Base-by-base conservation (phyloP, 2,888 invertebrate genomes). In the Lymantria monacha region DNA sequence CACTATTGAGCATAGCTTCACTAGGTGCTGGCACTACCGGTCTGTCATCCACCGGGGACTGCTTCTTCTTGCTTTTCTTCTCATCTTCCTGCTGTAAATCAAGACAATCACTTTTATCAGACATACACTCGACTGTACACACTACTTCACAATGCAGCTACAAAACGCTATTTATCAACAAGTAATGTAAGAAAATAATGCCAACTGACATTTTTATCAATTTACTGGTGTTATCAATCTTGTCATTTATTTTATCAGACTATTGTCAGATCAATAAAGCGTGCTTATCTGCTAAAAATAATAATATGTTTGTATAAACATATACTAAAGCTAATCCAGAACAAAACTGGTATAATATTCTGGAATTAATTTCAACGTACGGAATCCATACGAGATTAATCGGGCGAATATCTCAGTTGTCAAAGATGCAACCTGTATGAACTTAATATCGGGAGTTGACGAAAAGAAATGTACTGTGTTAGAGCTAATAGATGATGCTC, bases 1-100 rank as follows among this genome's bases (percentile, higher is more conserved):
- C 63, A 92, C 92, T 91, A 66, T 91, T 90, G 64, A 92, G 90
- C 85, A 91, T 91, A 42, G 91, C 90, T 73, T 91, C 91, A 57
- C 91, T 91, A 42, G 92, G 92, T 49, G 90, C 86, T 0, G 92
- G 92, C 22, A 91, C 92, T 40, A 75, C 63, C 3, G 90, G 90
- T 56, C 91, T 75, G 38, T 91, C 91, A 66, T 91, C 91, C 48
- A 87, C 87, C 0, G 91, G 90, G 13, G 90, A 80, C 67, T 83
- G 84, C 61, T 87, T 87, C 71, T 90, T 90, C 76, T 89, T 90
- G 67, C 66, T 88, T 68, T 90, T 90, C 68, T 90, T 89, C 70
- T 91, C 89, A 82, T 91, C 91, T 44, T 91, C 90, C 63, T 83
- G 83, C 87, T 87, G 90, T 67, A 76, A 79, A 74, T 69, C 72